Evolutionary conservation across 2,888 invertebrate species (phyloP).

Genomic region (Pharmacophagus antenor): DNA sequence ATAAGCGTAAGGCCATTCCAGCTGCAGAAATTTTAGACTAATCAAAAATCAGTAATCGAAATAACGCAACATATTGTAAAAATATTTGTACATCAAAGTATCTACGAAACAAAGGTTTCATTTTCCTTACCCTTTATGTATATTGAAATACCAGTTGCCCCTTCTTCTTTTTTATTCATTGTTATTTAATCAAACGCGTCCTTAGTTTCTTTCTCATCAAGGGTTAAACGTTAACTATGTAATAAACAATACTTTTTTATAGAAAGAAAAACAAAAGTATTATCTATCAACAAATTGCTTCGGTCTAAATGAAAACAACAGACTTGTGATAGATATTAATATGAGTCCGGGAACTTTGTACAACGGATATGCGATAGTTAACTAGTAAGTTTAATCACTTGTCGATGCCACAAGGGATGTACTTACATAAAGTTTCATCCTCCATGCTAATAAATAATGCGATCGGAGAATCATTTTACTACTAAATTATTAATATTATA

Average conservation of each 20-base stretch:
- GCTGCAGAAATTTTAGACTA: not conserved
- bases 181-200: not conserved
- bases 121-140: not conserved
- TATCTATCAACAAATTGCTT: not conserved
- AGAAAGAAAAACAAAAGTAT: too few relatives aligned
- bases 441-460: not conserved
- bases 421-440: conserved; percentile 5
- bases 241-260: too few relatives aligned
- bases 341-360: conserved; percentile 20
- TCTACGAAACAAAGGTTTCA: not conserved
- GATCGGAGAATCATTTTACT: not conserved
- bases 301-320: not conserved
- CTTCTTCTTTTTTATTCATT: not conserved
- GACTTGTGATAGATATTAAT: conserved; percentile 25
- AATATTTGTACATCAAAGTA: too few relatives aligned
- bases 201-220: not conserved
- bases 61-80: too few relatives aligned
- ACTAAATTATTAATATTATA: not conserved
- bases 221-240: too few relatives aligned
- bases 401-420: conserved; percentile 22
- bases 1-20: not conserved
- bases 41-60: not conserved
- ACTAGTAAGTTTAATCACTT: conserved; percentile 22
- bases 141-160: not conserved
- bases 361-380: conserved; percentile 25